Percentiles rank a stretch among this genome's conserved stretches.
Evolutionary conservation across 2,888 invertebrate species (phyloP).

Genomic region (Gasteruption jaculator): DNA sequence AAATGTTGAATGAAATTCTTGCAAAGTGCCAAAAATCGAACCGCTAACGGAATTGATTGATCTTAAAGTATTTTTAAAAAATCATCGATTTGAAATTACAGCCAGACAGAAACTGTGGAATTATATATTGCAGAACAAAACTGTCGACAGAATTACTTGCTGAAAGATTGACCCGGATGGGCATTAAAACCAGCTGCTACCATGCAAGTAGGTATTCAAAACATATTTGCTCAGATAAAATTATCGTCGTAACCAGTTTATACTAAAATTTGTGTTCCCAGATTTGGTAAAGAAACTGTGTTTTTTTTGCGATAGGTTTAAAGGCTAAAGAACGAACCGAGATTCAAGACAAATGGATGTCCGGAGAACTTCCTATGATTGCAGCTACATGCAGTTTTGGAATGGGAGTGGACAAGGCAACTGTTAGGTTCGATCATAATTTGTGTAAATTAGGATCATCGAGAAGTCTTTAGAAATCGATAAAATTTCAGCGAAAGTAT

Average conservation of each 20-base stretch:
- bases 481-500: too few relatives aligned
- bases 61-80: not conserved
- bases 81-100: conserved; percentile 27
- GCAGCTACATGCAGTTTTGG: conserved; percentile 98
- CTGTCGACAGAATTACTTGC: conserved; percentile 87
- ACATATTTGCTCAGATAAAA: conserved; percentile 6
- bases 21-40: not conserved
- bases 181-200: conserved; percentile 77
- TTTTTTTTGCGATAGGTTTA: conserved; percentile 55
- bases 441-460: not conserved
- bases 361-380: conserved; percentile 82
- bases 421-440: conserved; percentile 63
- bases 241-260: not conserved
- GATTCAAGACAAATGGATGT: conserved; percentile 90
- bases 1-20: conserved; percentile 21
- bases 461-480: too few relatives aligned
- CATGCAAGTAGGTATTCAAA: conserved; percentile 69
- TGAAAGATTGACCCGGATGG: conserved; percentile 66
- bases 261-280: conserved; percentile 1
- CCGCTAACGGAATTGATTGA: too few relatives aligned
- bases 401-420: conserved; percentile 97
- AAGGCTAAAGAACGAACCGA: conserved; percentile 68
- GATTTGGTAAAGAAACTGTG: not conserved
- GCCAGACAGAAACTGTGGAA: conserved; percentile 67
- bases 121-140: conserved; percentile 92